phyloP scores from a whole-genome alignment of 2,888 invertebrate genomes.

The Parnassius smintheus region DNA sequence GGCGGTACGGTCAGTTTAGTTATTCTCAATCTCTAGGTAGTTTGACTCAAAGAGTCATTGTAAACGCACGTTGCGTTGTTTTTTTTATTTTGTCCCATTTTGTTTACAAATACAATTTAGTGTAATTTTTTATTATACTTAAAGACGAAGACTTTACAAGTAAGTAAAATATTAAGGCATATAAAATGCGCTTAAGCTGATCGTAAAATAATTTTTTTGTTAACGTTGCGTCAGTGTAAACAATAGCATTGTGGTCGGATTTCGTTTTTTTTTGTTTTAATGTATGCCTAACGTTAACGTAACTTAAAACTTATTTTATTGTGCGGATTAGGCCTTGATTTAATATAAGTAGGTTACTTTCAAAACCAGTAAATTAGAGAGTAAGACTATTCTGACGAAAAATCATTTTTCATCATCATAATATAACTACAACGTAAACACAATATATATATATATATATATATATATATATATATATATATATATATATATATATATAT shows the following conservation, averaged over 20 bases:
- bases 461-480: too few relatives aligned
- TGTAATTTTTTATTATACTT: conserved; percentile 44
- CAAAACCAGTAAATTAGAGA: background rate
- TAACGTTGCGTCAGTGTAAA: background rate
- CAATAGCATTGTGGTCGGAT: conserved; percentile 13
- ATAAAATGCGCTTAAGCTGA: background rate
- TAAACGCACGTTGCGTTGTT: conserved; percentile 46
- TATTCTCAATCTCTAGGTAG: conserved; percentile 41
- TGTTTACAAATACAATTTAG: conserved; percentile 70
- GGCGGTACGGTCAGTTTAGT: background rate
- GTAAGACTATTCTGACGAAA: too few relatives aligned
- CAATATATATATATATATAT: too few relatives aligned
- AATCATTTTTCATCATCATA: too few relatives aligned
- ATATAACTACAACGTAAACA: too few relatives aligned
- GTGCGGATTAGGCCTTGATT: conserved; percentile 9
- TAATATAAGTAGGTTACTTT: conserved; percentile 3
- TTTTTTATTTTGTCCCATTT: conserved; percentile 34
- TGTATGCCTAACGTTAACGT: conserved; percentile 6
- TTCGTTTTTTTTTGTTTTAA: conserved; percentile 5
- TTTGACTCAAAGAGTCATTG: conserved; percentile 53
- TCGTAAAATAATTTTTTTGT: background rate
- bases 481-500: too few relatives aligned
- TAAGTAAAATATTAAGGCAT: conserved; percentile 50
- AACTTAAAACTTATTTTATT: conserved; percentile 15
- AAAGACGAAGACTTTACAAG: conserved; percentile 63